Evolutionary conservation across 2,113 vertebrate species (phyloP), one percentile per base, ranked within the genome.

Genomic region (Bos javanicus): DNA sequence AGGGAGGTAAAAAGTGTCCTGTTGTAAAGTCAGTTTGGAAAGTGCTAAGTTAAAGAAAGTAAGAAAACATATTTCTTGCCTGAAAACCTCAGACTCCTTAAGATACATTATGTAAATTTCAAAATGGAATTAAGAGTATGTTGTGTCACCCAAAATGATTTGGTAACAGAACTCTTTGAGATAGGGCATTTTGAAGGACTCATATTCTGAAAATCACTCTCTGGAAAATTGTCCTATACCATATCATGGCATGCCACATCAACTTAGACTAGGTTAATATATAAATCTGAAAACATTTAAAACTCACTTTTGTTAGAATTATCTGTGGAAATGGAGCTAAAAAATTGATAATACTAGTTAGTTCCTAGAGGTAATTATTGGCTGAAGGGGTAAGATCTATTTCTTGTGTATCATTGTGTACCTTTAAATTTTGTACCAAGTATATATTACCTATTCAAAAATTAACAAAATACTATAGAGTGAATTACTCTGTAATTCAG

Each of bases 21-120:
- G 12, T 25, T 28, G 3, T 74, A 48, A 94, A 90, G 90, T 76
- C 92, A 67, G 14, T 87, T 83, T 88, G 64, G 15, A 15, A 95
- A 91, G 93, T 71, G 3, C 13, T 80, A 78, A 83, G 17, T 48
- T 91, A 83, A 95, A 71, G 30, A 86, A 93, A 94, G 74, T 97
- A 60, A 56, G n/a, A 62, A 62, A 62, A 94, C 64, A 50, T 80
- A 83, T 56, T 80, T 57, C n/a, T 71, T 80, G 17, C n/a, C 39
- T 91, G 57, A 88, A 91, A 83, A 88, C 28, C 26, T 92, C 71
- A 87, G 46, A 50, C 26, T 26, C 30, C 48, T 67, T 62, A 82
- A 28, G 17, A 52, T 95, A 23, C 36, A 2, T 94, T 54, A 94
- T 39, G 76, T 76, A 92, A 90, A 76, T 94, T 23, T 83, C 21